Evolutionary conservation across 2,113 vertebrate species (phyloP), one percentile per base, ranked within the genome.

Genomic region (Argyrosomus japonicus): DNA sequence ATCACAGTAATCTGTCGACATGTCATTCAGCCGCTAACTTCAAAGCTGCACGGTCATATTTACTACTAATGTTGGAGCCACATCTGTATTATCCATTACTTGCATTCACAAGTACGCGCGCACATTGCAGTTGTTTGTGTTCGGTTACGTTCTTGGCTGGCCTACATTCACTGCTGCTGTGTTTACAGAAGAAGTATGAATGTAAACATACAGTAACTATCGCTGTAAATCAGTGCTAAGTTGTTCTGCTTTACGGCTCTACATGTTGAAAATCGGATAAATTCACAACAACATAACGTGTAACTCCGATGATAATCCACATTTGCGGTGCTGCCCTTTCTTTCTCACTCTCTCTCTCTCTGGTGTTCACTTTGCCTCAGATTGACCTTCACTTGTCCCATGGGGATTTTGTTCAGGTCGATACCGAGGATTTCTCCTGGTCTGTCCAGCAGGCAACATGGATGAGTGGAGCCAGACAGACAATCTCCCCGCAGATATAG

Each of bases 391-490:
- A 68, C 5, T 61, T 56, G 45, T 85, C 72, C 79, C 76, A 2
- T 4, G 32, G 72, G 63, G 76, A 48, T 61, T 74, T 18, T 54
- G 73, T 79, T 89, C 75, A 80, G 87, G 85, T 93, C 86, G 77
- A 91, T 92, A 83, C 83, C 18, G 77, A 85, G 87, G 69, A 75
- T 77, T 90, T 87, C 84, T 91, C 68, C 71, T 82, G 62, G 51
- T 70, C 70, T 32, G 68, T 89, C 87, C 79, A 53, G 74, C 82
- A 79, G 79, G 67, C 83, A 64, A 29, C 56, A 79, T 74, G 68
- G 87, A 84, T 72, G 80, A 87, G 80, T 83, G 87, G 92, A 91
- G 90, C 88, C 88, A 94, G 93, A 91, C 87, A 85, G 83, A 85
- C 74, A 58, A 80, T 86, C 78, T 79, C 14, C 75, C 73, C 65